Conservation (phyloP, 2,888 invertebrate genomes). For the Drosophila parthenogenetica region DNA sequence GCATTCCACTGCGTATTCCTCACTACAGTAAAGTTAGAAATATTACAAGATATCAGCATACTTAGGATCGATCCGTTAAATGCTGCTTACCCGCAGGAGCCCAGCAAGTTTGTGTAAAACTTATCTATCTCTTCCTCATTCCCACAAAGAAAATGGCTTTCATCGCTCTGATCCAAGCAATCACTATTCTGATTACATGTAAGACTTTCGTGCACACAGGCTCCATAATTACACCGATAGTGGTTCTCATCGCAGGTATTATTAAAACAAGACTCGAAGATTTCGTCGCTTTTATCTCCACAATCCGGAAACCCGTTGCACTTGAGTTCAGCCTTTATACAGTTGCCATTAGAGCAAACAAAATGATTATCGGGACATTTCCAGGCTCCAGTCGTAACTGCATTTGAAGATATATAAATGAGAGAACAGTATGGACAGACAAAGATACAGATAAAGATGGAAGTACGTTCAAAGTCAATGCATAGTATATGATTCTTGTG, state of each 20-base stretch:
- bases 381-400: background rate
- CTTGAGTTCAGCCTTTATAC: background rate
- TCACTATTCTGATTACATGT: slow-evolving; percentile 19
- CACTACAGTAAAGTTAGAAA: background rate
- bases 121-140: accelerated
- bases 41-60: too few relatives aligned
- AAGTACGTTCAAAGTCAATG: background rate
- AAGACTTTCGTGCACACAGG: slow-evolving; percentile 11
- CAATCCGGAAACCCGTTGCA: slow-evolving; percentile 43
- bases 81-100: slow-evolving; percentile 36
- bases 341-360: background rate
- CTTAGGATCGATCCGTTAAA: background rate
- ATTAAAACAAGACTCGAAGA: slow-evolving; percentile 19
- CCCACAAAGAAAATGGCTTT: slow-evolving; percentile 28
- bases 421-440: background rate
- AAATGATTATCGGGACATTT: slow-evolving; percentile 7
- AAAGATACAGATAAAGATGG: background rate
- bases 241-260: background rate
- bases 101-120: background rate
- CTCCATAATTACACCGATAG: slow-evolving; percentile 52
- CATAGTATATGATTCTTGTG: background rate
- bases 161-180: slow-evolving; percentile 51
- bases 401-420: background rate
- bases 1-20: background rate
- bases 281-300: slow-evolving; percentile 39